These are phyloP conservation scores for Smittia aterrima DNA, from an alignment of 2,888 invertebrate genomes.

Conservation along the genomic window DNA sequence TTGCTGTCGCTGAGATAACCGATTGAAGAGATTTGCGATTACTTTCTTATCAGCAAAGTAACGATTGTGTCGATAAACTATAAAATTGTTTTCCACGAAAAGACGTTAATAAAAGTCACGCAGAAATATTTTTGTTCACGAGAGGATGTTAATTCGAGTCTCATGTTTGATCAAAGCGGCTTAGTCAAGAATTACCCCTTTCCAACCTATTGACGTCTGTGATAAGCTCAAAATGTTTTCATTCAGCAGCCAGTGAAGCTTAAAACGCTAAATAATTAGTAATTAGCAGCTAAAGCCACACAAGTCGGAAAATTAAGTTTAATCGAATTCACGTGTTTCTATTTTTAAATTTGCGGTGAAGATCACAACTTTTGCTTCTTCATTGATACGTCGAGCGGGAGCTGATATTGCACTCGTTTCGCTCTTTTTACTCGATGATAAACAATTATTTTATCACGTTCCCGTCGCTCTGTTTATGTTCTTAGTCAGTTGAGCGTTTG, in stretches of 20 bases:
- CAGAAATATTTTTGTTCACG: background rate
- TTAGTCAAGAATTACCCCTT: background rate
- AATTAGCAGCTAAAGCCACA: background rate
- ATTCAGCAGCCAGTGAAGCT: no score
- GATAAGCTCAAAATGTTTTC: no score
- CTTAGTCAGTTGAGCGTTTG: no score
- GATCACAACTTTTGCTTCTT: background rate
- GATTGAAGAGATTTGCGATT: constrained; percentile 13
- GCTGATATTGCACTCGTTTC: no score
- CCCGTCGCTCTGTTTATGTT: no score
- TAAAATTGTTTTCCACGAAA: background rate
- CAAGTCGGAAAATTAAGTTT: background rate
- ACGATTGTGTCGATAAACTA: background rate
- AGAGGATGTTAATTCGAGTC: background rate
- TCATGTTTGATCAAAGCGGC: background rate
- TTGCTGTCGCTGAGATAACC: background rate
- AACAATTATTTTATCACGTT: no score
- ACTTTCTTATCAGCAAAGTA: background rate
- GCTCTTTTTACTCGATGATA: no score
- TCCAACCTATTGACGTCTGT: no score
- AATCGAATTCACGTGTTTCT: constrained; percentile 8
- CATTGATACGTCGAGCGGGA: no score
- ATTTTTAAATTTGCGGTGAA: background rate
- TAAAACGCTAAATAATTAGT: background rate
- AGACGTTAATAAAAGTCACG: background rate